A percentile compares a stretch with the other conserved stretches of the same genome.
phyloP scores from a whole-genome alignment of 2,888 invertebrate genomes.

The Parnassius mnemosyne region DNA sequence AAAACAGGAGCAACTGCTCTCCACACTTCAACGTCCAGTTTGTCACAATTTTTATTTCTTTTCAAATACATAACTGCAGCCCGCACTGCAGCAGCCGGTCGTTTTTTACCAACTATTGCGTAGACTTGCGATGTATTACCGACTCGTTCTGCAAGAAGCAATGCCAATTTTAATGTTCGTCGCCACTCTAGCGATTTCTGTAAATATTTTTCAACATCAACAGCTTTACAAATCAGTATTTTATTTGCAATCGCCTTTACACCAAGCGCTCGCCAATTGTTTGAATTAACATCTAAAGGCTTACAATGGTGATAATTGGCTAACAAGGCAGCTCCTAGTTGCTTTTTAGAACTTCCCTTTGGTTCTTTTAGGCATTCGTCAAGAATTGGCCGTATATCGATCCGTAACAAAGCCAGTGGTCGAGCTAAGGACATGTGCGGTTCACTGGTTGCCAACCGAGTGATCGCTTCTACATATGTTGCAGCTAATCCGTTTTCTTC shows the following conservation, averaged over 20 bases:
- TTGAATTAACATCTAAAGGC: slow-evolving; percentile 37
- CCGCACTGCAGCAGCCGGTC: slow-evolving; percentile 45
- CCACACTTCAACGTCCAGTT: slow-evolving; percentile 45
- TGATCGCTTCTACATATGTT: slow-evolving; percentile 32
- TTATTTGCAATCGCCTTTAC: slow-evolving; percentile 51
- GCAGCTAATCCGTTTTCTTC: slow-evolving; percentile 47
- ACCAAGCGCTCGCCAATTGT: slow-evolving; percentile 46
- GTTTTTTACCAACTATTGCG: slow-evolving; percentile 34
- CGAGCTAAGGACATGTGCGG: slow-evolving; percentile 31
- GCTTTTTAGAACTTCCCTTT: slow-evolving; percentile 27
- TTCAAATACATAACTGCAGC: slow-evolving; percentile 38
- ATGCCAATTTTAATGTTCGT: slow-evolving; percentile 43
- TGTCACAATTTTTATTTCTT: slow-evolving; percentile 24
- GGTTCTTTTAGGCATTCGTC: slow-evolving; percentile 30
- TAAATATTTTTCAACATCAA: slow-evolving; percentile 36
- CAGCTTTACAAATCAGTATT: slow-evolving; percentile 38
- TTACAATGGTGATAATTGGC: slow-evolving; percentile 49
- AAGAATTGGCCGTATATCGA: slow-evolving; percentile 25
- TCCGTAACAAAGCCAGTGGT: slow-evolving; percentile 32
- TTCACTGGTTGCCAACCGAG: slow-evolving; percentile 19
- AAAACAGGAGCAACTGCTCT: slow-evolving; percentile 43
- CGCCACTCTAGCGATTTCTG: slow-evolving; percentile 40
- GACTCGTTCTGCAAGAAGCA: slow-evolving; percentile 42
- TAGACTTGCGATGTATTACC: slow-evolving; percentile 36
- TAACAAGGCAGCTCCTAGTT: slow-evolving; percentile 41